These are phyloP conservation scores for Alviniconcha marisindica DNA, from an alignment of 1,140 invertebrate species.

Conservation along the genomic window DNA sequence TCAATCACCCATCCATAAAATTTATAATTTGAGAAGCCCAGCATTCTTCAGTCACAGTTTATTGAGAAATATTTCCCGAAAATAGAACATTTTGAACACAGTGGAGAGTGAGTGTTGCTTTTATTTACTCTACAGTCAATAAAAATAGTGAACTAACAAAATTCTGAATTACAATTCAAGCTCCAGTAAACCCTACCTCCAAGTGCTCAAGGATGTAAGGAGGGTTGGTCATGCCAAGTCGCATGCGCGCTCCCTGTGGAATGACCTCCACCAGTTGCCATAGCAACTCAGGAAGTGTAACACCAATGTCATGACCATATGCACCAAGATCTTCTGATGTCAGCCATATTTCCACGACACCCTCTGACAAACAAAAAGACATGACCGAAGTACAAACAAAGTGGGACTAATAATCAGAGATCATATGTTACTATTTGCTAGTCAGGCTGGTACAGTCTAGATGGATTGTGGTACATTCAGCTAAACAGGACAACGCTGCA, in stretches of 20 bases:
- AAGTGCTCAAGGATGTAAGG: conserved; percentile 98
- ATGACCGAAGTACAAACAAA: no score
- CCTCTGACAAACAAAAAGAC: conserved; percentile 80
- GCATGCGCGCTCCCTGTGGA: conserved; percentile 90
- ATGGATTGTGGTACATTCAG: conserved; percentile 46
- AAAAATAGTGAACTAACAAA: no score
- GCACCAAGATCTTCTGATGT: conserved; percentile 99
- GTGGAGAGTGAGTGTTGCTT: no score
- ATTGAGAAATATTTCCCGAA: no score
- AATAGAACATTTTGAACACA: no score
- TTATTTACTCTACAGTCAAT: no score
- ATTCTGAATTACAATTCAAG: background rate
- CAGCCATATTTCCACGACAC: conserved; percentile 98
- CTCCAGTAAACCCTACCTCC: conserved; percentile 77
- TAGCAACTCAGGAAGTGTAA: conserved; percentile 89
- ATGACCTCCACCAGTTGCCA: conserved; percentile 93
- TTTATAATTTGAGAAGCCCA: no score
- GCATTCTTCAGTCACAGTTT: no score
- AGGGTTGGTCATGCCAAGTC: conserved; percentile 98
- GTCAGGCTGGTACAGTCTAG: no score
- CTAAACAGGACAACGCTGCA: conserved; percentile 83
- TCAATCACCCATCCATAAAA: no score
- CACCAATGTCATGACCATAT: conserved; percentile 96
- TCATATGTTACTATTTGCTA: no score
- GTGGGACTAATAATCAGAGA: no score